Conservation (phyloP, 2,888 invertebrate genomes). For the Arge pagana region DNA sequence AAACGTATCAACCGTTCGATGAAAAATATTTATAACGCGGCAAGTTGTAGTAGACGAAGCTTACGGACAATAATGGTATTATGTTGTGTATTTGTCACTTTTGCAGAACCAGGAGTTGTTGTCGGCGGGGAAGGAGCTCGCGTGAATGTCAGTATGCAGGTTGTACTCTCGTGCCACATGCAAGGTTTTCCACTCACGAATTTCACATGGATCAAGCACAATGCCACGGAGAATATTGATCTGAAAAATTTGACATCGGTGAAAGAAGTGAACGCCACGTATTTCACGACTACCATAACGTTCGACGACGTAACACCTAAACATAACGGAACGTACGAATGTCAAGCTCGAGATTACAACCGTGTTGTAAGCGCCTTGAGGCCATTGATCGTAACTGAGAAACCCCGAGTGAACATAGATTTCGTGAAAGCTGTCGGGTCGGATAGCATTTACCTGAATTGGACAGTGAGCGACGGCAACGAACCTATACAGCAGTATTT, state of each 20-base stretch:
- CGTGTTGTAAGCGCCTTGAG: conserved; percentile 58
- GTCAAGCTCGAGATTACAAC: conserved; percentile 54
- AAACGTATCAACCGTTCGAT: neutral
- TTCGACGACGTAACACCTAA: conserved; percentile 66
- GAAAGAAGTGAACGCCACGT: conserved; percentile 62
- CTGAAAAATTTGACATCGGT: conserved; percentile 52
- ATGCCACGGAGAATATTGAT: conserved; percentile 58
- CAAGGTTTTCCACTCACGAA: conserved; percentile 65
- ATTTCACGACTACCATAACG: conserved; percentile 64
- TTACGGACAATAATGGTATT: too few relatives aligned
- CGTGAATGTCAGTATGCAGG: conserved; percentile 61
- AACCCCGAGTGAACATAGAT: conserved; percentile 73
- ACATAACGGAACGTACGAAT: conserved; percentile 73
- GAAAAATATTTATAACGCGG: conserved; percentile 19
- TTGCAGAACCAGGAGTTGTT: conserved; percentile 61
- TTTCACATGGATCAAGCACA: conserved; percentile 66
- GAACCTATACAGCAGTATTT: conserved; percentile 67
- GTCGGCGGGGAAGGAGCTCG: conserved; percentile 58
- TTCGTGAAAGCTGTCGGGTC: conserved; percentile 76
- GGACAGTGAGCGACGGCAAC: conserved; percentile 81
- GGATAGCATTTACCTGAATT: conserved; percentile 77
- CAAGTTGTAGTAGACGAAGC: too few relatives aligned
- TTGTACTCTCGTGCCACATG: conserved; percentile 63
- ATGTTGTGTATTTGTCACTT: conserved; percentile 18
- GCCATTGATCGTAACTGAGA: conserved; percentile 68